phyloP scores from a whole-genome alignment of 2,888 invertebrate species.

The Lucinisca nassula region DNA sequence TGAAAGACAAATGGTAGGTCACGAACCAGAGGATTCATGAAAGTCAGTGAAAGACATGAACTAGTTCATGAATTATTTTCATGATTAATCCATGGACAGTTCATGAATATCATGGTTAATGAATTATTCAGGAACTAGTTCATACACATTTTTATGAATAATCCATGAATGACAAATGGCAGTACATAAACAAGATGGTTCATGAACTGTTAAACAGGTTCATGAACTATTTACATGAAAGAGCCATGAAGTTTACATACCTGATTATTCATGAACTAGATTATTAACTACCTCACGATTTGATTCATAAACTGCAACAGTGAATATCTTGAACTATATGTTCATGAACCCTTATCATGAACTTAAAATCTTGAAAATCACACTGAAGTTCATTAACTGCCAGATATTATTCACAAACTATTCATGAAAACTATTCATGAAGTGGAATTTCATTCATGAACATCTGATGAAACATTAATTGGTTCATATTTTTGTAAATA shows the following conservation, averaged over 20 bases:
- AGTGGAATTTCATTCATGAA: no score
- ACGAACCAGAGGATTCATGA: background rate
- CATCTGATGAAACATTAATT: no score
- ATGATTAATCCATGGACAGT: background rate
- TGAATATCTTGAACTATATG: no score
- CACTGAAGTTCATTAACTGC: no score
- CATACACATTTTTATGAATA: background rate
- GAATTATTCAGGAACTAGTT: background rate
- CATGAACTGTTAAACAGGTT: background rate
- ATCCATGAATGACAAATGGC: no score
- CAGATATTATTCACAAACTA: no score
- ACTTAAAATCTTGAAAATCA: no score
- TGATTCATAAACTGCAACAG: no score
- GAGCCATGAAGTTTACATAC: no score
- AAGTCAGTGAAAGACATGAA: background rate
- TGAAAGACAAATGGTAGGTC: background rate
- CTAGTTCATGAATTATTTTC: background rate
- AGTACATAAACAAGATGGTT: background rate
- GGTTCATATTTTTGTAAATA: no score
- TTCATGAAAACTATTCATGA: no score
- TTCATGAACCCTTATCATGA: no score
- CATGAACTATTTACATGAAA: background rate
- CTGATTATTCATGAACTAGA: background rate
- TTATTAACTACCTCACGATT: background rate
- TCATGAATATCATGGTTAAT: background rate